A percentile compares a stretch with the other conserved stretches of the same genome.
phyloP scores from a whole-genome alignment of 2,113 vertebrate species.

The Hemiprocne comata region DNA sequence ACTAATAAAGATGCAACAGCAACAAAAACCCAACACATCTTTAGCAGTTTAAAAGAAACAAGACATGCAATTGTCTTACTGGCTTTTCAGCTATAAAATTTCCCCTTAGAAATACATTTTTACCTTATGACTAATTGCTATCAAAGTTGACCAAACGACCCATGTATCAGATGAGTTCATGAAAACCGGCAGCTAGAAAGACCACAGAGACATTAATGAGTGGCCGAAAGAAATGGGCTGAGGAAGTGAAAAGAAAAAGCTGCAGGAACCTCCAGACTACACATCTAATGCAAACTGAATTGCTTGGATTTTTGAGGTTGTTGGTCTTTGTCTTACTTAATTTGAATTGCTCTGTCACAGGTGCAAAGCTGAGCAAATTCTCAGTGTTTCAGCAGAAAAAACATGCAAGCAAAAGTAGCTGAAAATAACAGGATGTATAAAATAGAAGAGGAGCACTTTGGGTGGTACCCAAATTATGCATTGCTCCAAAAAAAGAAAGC shows the following conservation, averaged over 20 bases:
- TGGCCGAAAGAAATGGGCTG: not conserved
- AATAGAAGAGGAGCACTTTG: not conserved
- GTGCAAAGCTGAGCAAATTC: not conserved
- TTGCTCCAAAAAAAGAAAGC: not conserved
- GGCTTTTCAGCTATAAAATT: not conserved
- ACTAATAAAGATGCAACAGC: not conserved
- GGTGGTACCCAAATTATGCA: not conserved
- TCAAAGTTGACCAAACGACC: not conserved
- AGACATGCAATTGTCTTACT: not conserved
- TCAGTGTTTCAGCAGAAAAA: not conserved
- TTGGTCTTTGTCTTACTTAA: not conserved
- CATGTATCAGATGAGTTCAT: not conserved
- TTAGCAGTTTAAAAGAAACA: not conserved
- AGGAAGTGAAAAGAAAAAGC: not conserved
- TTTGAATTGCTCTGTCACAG: not conserved
- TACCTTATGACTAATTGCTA: not conserved
- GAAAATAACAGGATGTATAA: not conserved
- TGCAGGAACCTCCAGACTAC: not conserved
- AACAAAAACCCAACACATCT: not conserved
- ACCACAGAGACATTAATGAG: not conserved
- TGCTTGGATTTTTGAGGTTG: not conserved
- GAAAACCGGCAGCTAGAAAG: not conserved
- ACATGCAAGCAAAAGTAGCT: not conserved
- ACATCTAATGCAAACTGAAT: not conserved
- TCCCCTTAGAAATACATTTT: not conserved